Base-by-base conservation (phyloP, 2,888 invertebrate genomes). In the Anorthoa munda region DNA sequence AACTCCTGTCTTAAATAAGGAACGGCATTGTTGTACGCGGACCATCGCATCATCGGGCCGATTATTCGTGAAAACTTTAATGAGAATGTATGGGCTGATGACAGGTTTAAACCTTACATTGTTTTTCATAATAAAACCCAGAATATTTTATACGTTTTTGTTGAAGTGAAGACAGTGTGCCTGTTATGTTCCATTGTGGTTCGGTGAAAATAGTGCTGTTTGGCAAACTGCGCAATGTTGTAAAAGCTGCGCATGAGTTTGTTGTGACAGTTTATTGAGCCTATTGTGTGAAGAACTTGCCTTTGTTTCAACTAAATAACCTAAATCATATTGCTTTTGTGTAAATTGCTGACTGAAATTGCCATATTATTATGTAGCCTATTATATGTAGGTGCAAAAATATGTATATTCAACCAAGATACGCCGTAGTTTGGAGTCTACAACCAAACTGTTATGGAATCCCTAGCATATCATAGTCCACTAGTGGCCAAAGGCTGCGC, bases 61-160 rank as follows among this genome's bases (percentile, higher is more conserved):
- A 77, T 85, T 84, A 75, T 79, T 74, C 66, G 39, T 60, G 68
- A 64, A 65, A 73, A 72, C 74, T 69, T 81, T 86, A 86, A 86
- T 83, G 85, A 86, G 77, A 86, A 86, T 83, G 59, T 77, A 86
- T 77, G 83, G 7, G 0, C 81, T 61, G 85, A 55, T 75, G 87
- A 86, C 85, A 83, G 72, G 21, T 85, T 81, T 79, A 85, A 75
- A 48, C 23, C 48, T 23, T 21, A 59, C 72, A 83, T 86, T 86
- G 85, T 86, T 86, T 85, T 81, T 84, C 80, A 78, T 82, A 86
- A 81, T 81, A 86, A 85, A 84, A 84, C 48, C 60, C 59, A 63
- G 53, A 55, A 55, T 66, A 84, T 86, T 80, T 84, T 59, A 70
- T 59, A 77, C 46, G 55, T 61, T 73, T 66, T 65, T 55, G 67